Evolutionary conservation across 2,113 vertebrate species (phyloP).

Genomic region (Todiramphus saurophagus): DNA sequence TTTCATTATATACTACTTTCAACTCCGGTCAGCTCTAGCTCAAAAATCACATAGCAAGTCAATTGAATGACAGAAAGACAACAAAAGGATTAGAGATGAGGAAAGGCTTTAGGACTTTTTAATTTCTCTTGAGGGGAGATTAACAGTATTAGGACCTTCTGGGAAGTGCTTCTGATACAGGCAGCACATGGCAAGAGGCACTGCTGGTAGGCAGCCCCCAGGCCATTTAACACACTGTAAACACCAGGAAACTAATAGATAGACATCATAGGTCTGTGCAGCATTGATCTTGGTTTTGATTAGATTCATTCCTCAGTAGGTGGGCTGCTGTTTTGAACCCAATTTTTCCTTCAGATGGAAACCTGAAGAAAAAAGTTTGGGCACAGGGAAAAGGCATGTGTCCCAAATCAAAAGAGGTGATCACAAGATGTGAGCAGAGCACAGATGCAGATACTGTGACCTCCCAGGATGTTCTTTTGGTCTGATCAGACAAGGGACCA

Average conservation of each 20-base stretch:
- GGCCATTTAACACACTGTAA: neutral
- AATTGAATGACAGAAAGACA: neutral
- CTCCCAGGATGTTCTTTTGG: neutral
- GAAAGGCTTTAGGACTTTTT: neutral
- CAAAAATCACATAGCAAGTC: neutral
- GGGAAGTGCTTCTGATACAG: neutral
- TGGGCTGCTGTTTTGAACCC: neutral
- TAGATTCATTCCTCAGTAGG: neutral
- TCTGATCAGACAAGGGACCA: neutral
- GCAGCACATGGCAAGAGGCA: neutral
- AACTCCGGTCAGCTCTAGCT: neutral
- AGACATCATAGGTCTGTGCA: neutral
- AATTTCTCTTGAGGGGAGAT: conserved; percentile 19
- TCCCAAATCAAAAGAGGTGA: neutral
- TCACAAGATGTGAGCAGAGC: neutral
- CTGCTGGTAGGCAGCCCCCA: neutral
- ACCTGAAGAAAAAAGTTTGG: neutral
- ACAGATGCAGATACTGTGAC: neutral
- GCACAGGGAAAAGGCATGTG: neutral
- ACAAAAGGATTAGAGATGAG: neutral
- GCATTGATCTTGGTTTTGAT: neutral
- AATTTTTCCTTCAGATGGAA: neutral
- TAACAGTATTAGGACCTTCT: neutral
- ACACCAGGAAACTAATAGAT: neutral
- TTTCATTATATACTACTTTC: neutral